Evolutionary conservation across 1,140 invertebrate genomes (phyloP), one percentile per base, ranked within the genome.

Genomic region (Adelges cooleyi): DNA sequence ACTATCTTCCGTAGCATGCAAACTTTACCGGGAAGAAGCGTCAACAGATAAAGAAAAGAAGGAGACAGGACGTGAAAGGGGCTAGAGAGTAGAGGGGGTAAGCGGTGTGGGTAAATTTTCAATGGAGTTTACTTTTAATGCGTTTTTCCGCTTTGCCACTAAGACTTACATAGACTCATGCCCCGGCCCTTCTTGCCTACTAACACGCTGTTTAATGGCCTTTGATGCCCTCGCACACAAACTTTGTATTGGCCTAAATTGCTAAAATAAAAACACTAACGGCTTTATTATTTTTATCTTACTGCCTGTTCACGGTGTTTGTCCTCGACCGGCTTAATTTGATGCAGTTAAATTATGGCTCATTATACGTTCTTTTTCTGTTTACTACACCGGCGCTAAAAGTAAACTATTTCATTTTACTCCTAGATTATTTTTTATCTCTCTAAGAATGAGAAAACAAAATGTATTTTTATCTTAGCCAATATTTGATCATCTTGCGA

Each of bases 211-310:
- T 40, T 36, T 23, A 23, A 54, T 22, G 20, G 52, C 13, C 22
- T 40, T 54, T n/a, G 52, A 54, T 23, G 52, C 17, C 33, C 52
- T 53, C 51, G 51, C 51, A 36, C 40, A 44, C 52, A 22, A 40
- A 54, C 33, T 23, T 22, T 8, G 20, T 54, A 54, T 54, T 40
- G 33, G 36, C 33, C 36, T 40, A 54, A 54, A 54, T 54, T 54
- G 52, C 52, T 54, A 4, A 40, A 38, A 54, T 29, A 23, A 54
- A 54, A 40, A 40, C 52, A 38, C 52, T 54, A 54, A 54, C 36
- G 36, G 22, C 52, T 54, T 54, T 54, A 54, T 54, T 54, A 54
- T 54, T 54, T n/a, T 54, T 54, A 54, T 54, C 52, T 40, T n/a
- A 23, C 22, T 38, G 52, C 36, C 52, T 54, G 52, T 54, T 40